phyloP scores from a whole-genome alignment of 2,113 vertebrate genomes.

The Mormyrus lacerda region DNA sequence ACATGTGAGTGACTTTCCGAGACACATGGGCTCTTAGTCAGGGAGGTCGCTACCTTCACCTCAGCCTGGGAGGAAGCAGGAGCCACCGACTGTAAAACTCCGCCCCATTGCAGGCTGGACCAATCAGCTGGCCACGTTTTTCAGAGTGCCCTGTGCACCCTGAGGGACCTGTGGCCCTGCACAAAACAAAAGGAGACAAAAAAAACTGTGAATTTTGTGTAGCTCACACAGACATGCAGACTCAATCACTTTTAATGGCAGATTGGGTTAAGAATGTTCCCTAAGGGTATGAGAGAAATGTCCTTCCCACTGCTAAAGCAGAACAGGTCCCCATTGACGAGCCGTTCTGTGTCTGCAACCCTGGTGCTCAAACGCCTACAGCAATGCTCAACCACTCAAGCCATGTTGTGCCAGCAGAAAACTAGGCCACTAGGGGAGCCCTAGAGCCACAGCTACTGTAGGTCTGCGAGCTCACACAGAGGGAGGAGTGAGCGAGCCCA shows the following conservation, averaged over 20 bases:
- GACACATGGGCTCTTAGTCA: neutral
- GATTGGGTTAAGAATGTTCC: neutral
- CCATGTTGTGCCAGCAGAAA: neutral
- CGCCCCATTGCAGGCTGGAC: neutral
- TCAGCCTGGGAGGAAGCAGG: neutral
- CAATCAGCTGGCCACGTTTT: neutral
- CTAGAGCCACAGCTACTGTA: too few species aligned
- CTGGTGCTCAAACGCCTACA: neutral
- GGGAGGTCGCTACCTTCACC: neutral
- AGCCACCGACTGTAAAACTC: neutral
- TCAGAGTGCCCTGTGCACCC: neutral
- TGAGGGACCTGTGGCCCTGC: neutral
- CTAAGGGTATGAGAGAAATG: neutral
- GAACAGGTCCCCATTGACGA: neutral
- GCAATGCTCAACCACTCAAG: neutral
- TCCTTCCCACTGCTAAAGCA: neutral
- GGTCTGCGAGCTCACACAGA: neutral
- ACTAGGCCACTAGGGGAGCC: neutral
- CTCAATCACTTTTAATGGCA: neutral
- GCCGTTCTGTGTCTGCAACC: neutral
- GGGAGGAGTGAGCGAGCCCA: neutral
- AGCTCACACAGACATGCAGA: neutral
- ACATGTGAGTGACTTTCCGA: neutral
- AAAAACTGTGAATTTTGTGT: neutral
- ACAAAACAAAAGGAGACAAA: neutral